phyloP scores from a whole-genome alignment of 2,797 vertebrate genomes.

The Falco cherrug region DNA sequence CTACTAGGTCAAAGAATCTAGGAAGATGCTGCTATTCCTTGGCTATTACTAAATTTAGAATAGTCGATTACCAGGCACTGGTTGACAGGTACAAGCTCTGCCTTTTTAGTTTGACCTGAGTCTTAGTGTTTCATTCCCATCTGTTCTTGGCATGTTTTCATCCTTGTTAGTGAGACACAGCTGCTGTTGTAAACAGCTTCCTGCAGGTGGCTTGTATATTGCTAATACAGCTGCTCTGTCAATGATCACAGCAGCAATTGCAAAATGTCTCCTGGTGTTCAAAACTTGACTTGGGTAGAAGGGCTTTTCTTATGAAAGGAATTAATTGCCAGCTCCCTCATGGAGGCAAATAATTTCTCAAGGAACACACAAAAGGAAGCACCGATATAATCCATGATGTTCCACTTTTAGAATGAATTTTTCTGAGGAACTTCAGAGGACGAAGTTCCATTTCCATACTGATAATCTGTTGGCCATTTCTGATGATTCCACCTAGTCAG shows the following conservation, averaged over 20 bases:
- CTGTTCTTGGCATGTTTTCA: not conserved
- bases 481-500: not conserved
- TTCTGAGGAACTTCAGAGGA: not conserved
- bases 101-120: not conserved
- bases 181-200: not conserved
- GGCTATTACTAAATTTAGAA: not conserved
- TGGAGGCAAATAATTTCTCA: not conserved
- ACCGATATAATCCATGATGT: not conserved
- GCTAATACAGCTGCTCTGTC: not conserved
- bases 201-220: not conserved
- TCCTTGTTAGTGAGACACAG: not conserved
- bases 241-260: not conserved
- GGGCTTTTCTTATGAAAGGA: not conserved
- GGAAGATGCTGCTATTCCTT: not conserved
- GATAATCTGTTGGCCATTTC: not conserved
- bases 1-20: not conserved
- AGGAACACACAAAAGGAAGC: not conserved
- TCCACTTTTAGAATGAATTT: not conserved
- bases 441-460: not conserved
- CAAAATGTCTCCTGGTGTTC: not conserved
- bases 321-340: not conserved
- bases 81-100: not conserved
- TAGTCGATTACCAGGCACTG: not conserved
- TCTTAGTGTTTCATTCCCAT: not conserved
- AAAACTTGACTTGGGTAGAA: not conserved